A percentile compares a stretch with the other conserved stretches of the same genome.
These are phyloP conservation scores for Pogonocichla stellata DNA, from an alignment of 2,113 vertebrate species.

Conservation along the genomic window DNA sequence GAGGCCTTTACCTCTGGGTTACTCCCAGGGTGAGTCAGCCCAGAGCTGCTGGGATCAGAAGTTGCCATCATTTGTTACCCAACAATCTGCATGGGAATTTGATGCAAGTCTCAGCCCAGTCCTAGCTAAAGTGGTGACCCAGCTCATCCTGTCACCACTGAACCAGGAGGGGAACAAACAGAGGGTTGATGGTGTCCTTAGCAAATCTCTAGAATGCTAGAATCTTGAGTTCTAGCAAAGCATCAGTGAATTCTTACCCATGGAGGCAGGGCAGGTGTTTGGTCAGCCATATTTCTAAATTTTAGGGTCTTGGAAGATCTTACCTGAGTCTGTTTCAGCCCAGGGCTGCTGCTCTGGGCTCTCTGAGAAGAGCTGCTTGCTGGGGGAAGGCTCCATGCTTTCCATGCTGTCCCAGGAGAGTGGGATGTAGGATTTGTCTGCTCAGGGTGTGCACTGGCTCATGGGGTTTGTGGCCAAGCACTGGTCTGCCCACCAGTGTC, in stretches of 20 bases:
- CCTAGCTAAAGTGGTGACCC: background rate
- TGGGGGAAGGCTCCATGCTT: background rate
- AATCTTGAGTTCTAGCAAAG: background rate
- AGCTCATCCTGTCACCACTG: background rate
- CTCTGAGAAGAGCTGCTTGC: background rate
- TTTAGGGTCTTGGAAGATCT: background rate
- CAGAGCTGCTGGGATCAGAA: background rate
- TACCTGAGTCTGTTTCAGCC: background rate
- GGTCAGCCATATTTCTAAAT: background rate
- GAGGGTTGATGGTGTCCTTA: background rate
- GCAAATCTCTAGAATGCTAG: background rate
- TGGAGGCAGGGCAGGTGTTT: background rate
- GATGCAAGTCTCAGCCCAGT: background rate
- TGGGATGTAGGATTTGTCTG: background rate
- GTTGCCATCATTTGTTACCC: background rate
- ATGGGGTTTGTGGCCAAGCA: background rate
- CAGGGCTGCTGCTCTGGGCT: background rate
- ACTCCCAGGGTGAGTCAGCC: background rate
- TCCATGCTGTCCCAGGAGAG: background rate
- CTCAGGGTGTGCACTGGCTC: background rate
- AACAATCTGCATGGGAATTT: background rate
- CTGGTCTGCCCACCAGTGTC: background rate
- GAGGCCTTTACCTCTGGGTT: slow-evolving; percentile 25
- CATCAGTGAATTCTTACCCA: background rate
- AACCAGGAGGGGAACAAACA: background rate